Evolutionary conservation across 2,113 vertebrate species (phyloP), one percentile per base, ranked within the genome.

Genomic region (Electrona antarctica): DNA sequence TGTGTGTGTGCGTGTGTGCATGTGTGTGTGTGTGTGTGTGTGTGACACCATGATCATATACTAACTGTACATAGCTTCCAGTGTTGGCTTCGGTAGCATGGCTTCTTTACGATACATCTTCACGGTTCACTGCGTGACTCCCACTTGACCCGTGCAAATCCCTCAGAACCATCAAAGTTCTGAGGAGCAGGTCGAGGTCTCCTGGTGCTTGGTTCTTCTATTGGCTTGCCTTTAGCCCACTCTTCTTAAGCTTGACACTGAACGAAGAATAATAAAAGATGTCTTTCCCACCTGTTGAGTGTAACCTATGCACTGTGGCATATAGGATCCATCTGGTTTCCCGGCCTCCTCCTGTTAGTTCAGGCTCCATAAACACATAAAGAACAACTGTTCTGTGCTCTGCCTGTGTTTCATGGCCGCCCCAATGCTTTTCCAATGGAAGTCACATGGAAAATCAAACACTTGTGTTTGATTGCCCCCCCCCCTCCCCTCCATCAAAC

Each of bases 271-370:
- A 41, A 41, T 54, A 54, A 7, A 8, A 15, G 21, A 58, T 58
- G 14, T 15, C 8, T 73, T 69, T 48, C 52, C 47, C 49, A 64
- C 47, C 67, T 62, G 33, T 84, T 79, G 67, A 41, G 58, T 69
- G 64, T 50, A 54, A 68, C 63, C 64, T 49, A 50, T 2, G 1
- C 58, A 1, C 33, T 41, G 41, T 68, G 74, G 75, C 9, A 52
- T 63, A 66, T 63, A 66, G 73, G 78, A 87, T 88, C 84, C 79
- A 81, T 82, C 70, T 78, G 51, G 80, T 89, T 85, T 84, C 58
- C 60, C 86, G 77, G 68, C 55, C 29, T 77, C 5, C 33, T 41
- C 33, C 62, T 79, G 84, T 79, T 52, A 85, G 68, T 77, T 71
- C 49, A 21, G 21, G 21, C 21, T 21, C 2, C 21, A 21, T 2